Evolutionary conservation across 2,888 invertebrate genomes (phyloP), one percentile per base, ranked within the genome.

Genomic region (Cloeon dipterum): DNA sequence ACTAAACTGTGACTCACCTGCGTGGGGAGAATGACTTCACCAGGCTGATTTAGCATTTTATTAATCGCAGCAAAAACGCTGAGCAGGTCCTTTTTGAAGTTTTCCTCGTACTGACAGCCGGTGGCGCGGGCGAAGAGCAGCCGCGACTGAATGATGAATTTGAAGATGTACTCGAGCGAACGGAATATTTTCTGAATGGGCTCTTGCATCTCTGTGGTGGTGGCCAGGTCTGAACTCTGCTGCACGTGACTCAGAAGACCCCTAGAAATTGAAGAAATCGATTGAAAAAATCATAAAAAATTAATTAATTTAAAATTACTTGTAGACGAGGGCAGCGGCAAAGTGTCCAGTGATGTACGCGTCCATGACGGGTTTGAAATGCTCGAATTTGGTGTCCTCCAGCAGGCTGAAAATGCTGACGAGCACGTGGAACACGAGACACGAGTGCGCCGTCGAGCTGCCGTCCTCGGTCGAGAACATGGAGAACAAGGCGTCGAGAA

Each of bases 281-380:
- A 2, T 13, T 19, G n/a, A 48, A 39, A n/a, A 33, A 11, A 20
- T 11, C 17, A 38, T n/a, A 8, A 18, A 33, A 34, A 35, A 20
- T 14, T 20, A 10, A 5, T 19, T 34, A 32, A 2, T 18, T 32
- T 32, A 32, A 5, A 58, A 69, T 59, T 58, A 79, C 79, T 86
- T 88, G 59, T 91, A 89, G 14, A 91, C 91, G 11, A 93, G 63
- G 1, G 91, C 86, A 2, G 89, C 89, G 0, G 91, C 86, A 59
- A 94, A 93, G 55, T 89, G 89, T 45, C 83, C 81, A 46, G 79
- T 78, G 37, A 93, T 88, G 51, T 94, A 94, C 2, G 83, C 83
- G 50, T 93, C 88, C 56, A 93, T 71, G 0, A 93, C 88, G 0
- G 89, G 86, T 46, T 82, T 76, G 56, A 93, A 93, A 52, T 91